Conservation (phyloP, 2,113 vertebrate species). For the Calypte anna region DNA sequence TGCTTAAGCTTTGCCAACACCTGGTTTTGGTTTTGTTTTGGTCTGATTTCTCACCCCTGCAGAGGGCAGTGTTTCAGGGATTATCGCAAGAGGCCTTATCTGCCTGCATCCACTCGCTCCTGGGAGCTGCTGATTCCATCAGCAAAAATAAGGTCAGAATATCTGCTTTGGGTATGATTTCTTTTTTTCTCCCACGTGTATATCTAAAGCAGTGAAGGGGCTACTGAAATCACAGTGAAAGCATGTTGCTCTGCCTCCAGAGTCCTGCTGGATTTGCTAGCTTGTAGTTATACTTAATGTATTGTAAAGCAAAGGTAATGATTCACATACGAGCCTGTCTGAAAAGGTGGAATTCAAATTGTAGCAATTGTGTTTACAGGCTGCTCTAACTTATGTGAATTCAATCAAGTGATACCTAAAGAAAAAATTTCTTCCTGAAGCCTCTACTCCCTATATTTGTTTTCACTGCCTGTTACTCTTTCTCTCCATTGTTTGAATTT, state of each 20-base stretch:
- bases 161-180: not conserved
- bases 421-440: not conserved
- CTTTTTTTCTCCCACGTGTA: accelerated
- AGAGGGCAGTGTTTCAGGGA: conserved; percentile 98
- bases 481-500: not conserved
- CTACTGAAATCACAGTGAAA: not conserved
- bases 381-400: not conserved
- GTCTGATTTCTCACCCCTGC: conserved; percentile 50
- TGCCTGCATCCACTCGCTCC: conserved; percentile 94
- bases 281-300: not conserved
- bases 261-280: not conserved
- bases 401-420: not conserved
- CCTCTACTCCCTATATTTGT: not conserved
- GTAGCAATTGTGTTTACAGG: not conserved
- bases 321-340: not conserved
- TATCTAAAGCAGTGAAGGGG: not conserved
- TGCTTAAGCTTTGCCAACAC: not conserved
- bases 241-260: not conserved
- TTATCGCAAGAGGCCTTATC: conserved; percentile 97
- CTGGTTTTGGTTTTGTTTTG: not conserved
- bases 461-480: not conserved
- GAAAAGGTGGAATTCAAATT: not conserved
- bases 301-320: not conserved
- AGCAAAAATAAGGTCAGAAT: conserved; percentile 94
- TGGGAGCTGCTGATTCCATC: conserved; percentile 93